These are phyloP conservation scores for Mythimna impura DNA, from an alignment of 2,888 invertebrate species.

Conservation along the genomic window DNA sequence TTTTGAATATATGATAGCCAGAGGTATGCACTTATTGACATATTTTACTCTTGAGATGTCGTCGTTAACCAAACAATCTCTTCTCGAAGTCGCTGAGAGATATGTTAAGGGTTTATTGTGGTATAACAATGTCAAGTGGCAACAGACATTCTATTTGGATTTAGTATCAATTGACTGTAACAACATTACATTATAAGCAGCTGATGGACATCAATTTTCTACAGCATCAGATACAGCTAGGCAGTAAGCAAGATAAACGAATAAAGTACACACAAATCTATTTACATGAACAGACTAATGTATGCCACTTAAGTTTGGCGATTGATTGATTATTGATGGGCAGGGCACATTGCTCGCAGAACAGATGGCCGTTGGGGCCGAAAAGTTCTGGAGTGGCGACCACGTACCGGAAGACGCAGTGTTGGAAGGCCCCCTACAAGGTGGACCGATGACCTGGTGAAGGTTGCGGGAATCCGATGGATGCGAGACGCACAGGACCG, in stretches of 20 bases:
- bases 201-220: slow-evolving; percentile 27
- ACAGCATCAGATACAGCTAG: slow-evolving; percentile 20
- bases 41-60: neutral
- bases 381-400: no score
- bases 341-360: no score
- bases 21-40: slow-evolving; percentile 13
- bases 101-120: slow-evolving; percentile 31
- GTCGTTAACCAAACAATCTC: slow-evolving; percentile 25
- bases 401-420: no score
- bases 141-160: slow-evolving; percentile 8
- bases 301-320: no score
- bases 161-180: slow-evolving; percentile 13
- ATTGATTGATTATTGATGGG: no score
- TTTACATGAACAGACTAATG: slow-evolving; percentile 1
- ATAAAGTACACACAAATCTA: slow-evolving; percentile 2
- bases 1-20: slow-evolving; percentile 10
- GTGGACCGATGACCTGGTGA: no score
- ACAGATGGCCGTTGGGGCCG: no score
- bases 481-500: no score
- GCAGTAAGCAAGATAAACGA: slow-evolving; percentile 20
- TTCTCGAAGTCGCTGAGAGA: neutral
- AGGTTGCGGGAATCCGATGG: no score
- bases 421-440: no score
- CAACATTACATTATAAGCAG: slow-evolving; percentile 27
- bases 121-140: slow-evolving; percentile 35